Evolutionary conservation across 1,140 invertebrate species (phyloP).

Genomic region (Drosophila pectinifera): DNA sequence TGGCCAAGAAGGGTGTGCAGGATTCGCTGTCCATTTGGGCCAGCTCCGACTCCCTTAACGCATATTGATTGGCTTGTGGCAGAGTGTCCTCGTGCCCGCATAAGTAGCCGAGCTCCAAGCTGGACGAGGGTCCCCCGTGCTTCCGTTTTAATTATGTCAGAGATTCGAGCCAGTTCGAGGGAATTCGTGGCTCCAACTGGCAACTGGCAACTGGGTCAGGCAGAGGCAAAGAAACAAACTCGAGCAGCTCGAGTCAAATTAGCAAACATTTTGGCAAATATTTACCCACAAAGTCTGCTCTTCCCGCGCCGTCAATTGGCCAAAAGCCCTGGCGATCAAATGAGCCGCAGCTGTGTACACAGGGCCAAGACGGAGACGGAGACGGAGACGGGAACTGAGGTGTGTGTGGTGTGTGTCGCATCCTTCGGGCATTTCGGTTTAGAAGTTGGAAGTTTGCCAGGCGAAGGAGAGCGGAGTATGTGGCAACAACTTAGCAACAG

Average conservation of each 20-base stretch:
- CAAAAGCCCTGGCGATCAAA: slow-evolving; percentile 69
- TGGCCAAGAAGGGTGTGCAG: background rate
- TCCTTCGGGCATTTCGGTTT: slow-evolving; percentile 35
- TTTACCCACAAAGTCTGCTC: slow-evolving; percentile 63
- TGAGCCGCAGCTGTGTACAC: slow-evolving; percentile 79
- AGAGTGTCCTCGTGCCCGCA: slow-evolving; percentile 25
- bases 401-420: slow-evolving; percentile 15
- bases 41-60: background rate
- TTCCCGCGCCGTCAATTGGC: slow-evolving; percentile 54
- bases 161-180: too few relatives aligned
- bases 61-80: slow-evolving; percentile 19
- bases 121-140: background rate
- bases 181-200: too few relatives aligned
- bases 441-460: slow-evolving; percentile 20
- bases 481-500: slow-evolving; percentile 59
- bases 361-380: slow-evolving; percentile 5
- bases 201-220: slow-evolving; percentile 12
- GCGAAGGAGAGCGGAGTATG: slow-evolving; percentile 1
- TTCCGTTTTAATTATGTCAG: slow-evolving; percentile 49
- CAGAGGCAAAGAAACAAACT: slow-evolving; percentile 4
- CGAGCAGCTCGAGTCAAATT: slow-evolving; percentile 66
- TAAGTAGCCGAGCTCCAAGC: slow-evolving; percentile 32
- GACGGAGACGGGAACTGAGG: background rate
- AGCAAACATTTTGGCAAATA: slow-evolving; percentile 82
- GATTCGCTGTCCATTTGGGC: background rate